These are phyloP conservation scores for Macroteleia sp. DNA, from an alignment of 2,888 invertebrate genomes.

Conservation along the genomic window DNA sequence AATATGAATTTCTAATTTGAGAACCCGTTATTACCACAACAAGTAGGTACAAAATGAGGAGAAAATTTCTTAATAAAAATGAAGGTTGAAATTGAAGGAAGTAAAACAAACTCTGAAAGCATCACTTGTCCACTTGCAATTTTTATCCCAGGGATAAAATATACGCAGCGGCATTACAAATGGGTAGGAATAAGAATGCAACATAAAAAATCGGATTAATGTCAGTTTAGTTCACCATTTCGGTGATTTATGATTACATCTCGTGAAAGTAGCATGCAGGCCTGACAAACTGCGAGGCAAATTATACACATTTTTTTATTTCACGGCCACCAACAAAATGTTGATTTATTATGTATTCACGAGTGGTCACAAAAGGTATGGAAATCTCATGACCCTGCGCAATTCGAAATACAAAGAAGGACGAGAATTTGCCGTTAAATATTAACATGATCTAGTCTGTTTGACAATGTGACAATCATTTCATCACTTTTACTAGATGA, in stretches of 20 bases:
- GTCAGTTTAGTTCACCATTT: conserved; percentile 62
- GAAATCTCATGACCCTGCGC: conserved; percentile 52
- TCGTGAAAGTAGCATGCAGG: conserved; percentile 61
- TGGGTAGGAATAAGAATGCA: conserved; percentile 43
- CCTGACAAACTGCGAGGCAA: conserved; percentile 61
- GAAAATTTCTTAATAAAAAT: background rate
- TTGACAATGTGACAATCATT: no score
- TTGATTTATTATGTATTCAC: conserved; percentile 61
- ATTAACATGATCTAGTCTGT: no score
- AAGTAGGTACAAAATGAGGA: no score
- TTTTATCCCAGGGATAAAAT: conserved; percentile 28
- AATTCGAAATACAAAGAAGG: no score
- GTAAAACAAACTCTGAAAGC: conserved; percentile 11
- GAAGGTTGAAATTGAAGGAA: background rate
- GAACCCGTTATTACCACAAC: no score
- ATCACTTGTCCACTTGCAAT: conserved; percentile 19
- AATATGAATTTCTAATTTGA: no score
- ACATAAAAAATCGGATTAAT: conserved; percentile 64
- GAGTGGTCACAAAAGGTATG: conserved; percentile 51
- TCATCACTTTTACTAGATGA: no score
- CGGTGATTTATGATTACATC: conserved; percentile 59
- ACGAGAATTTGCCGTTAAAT: no score
- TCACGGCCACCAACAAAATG: conserved; percentile 56
- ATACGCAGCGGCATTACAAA: conserved; percentile 34
- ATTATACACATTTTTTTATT: conserved; percentile 50